These are phyloP conservation scores for Leptobrachium leishanense DNA, from an alignment of 2,113 vertebrate genomes.

Conservation along the genomic window DNA sequence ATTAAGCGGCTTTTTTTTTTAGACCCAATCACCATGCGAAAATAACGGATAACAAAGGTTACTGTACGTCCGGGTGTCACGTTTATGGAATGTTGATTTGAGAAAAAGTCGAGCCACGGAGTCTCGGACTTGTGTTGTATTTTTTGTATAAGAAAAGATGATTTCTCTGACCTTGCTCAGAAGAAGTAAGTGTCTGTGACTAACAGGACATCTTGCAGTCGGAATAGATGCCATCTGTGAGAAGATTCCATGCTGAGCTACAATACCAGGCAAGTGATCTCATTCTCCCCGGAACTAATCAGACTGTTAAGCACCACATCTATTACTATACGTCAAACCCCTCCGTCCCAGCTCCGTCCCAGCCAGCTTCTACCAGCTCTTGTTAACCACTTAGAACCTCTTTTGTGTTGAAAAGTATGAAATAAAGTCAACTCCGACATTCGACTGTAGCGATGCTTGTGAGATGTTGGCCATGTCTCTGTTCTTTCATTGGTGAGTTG, in stretches of 20 bases:
- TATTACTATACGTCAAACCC: background rate
- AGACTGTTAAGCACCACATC: constrained; percentile 20
- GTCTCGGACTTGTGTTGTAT: background rate
- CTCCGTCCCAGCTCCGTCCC: too few species aligned
- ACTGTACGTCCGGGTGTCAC: background rate
- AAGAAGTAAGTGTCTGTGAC: background rate
- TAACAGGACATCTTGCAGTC: background rate
- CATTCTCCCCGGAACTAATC: constrained; percentile 8
- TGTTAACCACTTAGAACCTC: too few species aligned
- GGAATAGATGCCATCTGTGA: constrained; percentile 26
- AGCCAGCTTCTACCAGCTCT: too few species aligned
- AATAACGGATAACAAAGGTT: too few species aligned
- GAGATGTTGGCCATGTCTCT: too few species aligned
- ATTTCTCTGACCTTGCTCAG: constrained; percentile 22
- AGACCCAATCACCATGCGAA: too few species aligned
- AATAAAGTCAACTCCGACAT: too few species aligned
- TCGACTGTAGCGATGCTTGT: too few species aligned
- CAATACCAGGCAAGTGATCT: constrained; percentile 12
- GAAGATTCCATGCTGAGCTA: constrained; percentile 16
- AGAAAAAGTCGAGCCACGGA: background rate
- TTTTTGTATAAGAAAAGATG: constrained; percentile 19
- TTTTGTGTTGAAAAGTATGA: too few species aligned
- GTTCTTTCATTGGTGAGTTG: too few species aligned
- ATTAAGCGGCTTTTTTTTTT: too few species aligned
- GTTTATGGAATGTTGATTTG: background rate